Base-by-base conservation (phyloP, 2,113 vertebrate species). In the Cyanistes caeruleus region DNA sequence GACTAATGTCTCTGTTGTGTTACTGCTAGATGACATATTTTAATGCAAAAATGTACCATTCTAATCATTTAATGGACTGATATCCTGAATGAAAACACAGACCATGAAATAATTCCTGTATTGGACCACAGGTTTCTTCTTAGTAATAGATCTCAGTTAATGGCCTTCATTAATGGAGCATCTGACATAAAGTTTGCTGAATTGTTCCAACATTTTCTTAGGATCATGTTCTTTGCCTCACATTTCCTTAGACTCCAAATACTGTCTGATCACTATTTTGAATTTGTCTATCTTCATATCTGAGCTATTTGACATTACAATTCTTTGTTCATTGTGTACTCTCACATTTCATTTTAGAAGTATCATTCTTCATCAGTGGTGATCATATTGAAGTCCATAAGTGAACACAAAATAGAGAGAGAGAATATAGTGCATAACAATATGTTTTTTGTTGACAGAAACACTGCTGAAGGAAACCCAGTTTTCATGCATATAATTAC, bases 221-320 rank as follows among this genome's bases (percentile, higher is more conserved):
- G 22, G 17, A 64, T 41, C 1, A 1, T 48, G 22, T 13, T 80
- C 11, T 70, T 65, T 0, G 0, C 4, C 13, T 85, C 22, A 5
- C 25, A 44, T 60, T 83, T 92, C 69, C 13, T n/a, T 52, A 68
- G n/a, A 51, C 16, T 90, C 23, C 20, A 77, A 21, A 90, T 52
- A 69, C 17, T 39, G 6, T 83, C 70, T 69, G 10, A 90, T 2
- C 15, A 33, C 23, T 73, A 37, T 62, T 84, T 60, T 89, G 22
- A 70, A 74, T 74, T 55, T 46, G 1, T 69, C n/a, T 62, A 0
- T 69, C 31, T 86, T 92, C 33, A 37, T 49, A n/a, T 74, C 68
- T 49, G 43, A 91, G 17, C 7, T 37, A 11, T 53, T 69, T 69
- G 23, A 79, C 23, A 15, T 48, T 43, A 18, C 28, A 86, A 74